Conservation (phyloP, 2,797 vertebrate species). For the Coccyzus lansbergi region DNA sequence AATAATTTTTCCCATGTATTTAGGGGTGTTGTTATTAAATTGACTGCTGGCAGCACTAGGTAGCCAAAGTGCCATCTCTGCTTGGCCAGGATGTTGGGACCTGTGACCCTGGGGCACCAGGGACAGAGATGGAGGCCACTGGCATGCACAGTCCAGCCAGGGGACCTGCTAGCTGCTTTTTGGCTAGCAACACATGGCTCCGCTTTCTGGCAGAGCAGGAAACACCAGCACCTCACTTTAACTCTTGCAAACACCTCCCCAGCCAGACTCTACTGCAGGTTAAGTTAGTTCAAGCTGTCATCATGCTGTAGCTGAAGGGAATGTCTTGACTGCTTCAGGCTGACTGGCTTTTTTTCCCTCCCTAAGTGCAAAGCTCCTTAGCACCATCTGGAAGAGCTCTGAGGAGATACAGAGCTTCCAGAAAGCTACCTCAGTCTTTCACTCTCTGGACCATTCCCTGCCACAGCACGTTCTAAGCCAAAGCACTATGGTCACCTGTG, state of each 20-base stretch:
- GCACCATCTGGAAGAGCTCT: not conserved
- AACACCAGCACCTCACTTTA: not conserved
- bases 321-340: not conserved
- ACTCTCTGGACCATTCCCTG: not conserved
- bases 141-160: not conserved
- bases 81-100: not conserved
- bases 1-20: not conserved
- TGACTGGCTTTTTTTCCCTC: not conserved
- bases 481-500: rapidly evolving
- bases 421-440: not conserved
- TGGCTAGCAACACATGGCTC: not conserved
- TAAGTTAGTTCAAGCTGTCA: not conserved
- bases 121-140: not conserved
- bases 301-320: not conserved
- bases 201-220: not conserved
- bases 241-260: not conserved
- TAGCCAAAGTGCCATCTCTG: not conserved
- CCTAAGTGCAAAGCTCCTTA: not conserved
- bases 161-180: not conserved
- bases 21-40: not conserved
- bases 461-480: not conserved
- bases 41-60: not conserved
- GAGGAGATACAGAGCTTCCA: not conserved
- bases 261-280: not conserved
- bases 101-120: rapidly evolving